phyloP scores from a whole-genome alignment of 2,888 invertebrate species.

The Crossocerus cetratus region DNA sequence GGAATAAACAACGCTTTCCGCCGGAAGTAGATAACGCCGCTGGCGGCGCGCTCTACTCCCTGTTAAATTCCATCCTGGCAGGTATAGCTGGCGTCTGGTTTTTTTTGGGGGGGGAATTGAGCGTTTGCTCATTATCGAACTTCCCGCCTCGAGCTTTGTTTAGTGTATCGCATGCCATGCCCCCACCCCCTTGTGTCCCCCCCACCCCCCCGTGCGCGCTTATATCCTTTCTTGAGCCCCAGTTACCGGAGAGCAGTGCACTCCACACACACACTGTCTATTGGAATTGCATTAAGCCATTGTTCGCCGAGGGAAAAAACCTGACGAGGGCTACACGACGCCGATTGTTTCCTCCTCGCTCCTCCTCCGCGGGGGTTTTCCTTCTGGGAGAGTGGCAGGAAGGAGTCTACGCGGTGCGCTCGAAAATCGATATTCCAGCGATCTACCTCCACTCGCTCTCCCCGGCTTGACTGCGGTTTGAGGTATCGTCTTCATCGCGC shows the following conservation, averaged over 20 bases:
- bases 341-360: neutral
- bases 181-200: neutral
- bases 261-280: too few relatives aligned
- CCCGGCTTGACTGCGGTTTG: neutral
- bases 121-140: neutral
- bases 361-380: neutral
- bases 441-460: neutral
- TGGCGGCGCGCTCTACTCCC: neutral
- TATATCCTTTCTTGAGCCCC: too few relatives aligned
- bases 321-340: neutral
- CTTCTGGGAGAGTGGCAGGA: constrained; percentile 14
- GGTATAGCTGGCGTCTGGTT: neutral
- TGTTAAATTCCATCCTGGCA: neutral
- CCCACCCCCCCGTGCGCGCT: neutral
- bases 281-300: constrained; percentile 1
- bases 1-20: constrained; percentile 1
- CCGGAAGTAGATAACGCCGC: neutral
- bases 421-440: constrained; percentile 40
- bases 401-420: constrained; percentile 31
- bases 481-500: neutral
- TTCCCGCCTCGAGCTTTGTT: neutral
- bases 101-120: neutral
- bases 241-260: too few relatives aligned
- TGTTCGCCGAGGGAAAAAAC: constrained; percentile 2
- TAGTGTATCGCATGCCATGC: neutral